Evolutionary conservation across 1,140 invertebrate species (phyloP), one percentile per base, ranked within the genome.

Genomic region (Brachionus calyciflorus): DNA sequence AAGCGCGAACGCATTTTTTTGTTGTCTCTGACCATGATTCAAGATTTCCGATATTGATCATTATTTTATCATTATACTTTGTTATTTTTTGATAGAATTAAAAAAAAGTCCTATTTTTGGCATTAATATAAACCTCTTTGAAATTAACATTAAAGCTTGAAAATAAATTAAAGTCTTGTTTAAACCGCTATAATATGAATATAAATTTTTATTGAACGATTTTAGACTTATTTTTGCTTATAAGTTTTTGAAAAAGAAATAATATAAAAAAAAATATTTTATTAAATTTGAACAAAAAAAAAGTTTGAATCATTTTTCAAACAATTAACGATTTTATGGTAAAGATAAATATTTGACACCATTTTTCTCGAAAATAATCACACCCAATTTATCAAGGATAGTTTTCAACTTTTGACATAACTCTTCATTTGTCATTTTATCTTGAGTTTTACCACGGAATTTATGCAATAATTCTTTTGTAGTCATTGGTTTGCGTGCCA

Each of bases 401-500:
- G 69, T 73, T 46, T 73, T 73, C 21, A 73, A 41, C 24, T 17
- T 73, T 41, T 73, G 44, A 41, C 69, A 73, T 0, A 73, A 33
- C 5, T 73, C 44, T 17, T 73, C 30, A 21, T 49, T 73, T 26
- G n/a, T 51, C 46, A 73, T 73, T 49, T 49, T 55, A 33, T 73
- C 37, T 17, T 73, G 69, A 10, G 69, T 73, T 17, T 73, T 73
- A 46, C 6, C 46, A 7, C 69, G 44, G 85, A 97, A 96, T 85
- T 97, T 97, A 49, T 94, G 92, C 5, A 97, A 83, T 14, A 98
- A 84, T 82, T 97, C 94, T 0, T 92, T 96, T 0, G 94, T 92
- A 0, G 94, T 97, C 91, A 97, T 95, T 1, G 94, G 94, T 82
- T 97, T 97, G 0, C 95, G 88, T 80, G 92, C 91, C 17, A 98